Evolutionary conservation across 2,113 vertebrate species (phyloP).

Genomic region (Toxotes chatareus): DNA sequence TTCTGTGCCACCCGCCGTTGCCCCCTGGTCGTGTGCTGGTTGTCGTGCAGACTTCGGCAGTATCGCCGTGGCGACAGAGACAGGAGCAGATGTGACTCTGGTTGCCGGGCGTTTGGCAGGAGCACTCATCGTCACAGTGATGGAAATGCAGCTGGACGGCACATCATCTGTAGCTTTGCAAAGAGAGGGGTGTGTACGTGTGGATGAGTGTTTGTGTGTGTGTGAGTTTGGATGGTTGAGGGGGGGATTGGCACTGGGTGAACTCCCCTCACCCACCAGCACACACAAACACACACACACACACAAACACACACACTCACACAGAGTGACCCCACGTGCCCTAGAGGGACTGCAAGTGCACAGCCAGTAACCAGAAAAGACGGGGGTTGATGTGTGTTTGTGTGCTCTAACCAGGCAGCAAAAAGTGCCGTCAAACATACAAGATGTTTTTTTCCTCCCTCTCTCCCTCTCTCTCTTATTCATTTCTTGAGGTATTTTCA

Average conservation of each 20-base stretch:
- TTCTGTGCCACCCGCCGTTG: conserved; percentile 71
- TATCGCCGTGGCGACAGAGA: conserved; percentile 80
- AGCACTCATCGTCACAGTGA: conserved; percentile 83
- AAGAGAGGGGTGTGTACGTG: conserved; percentile 40
- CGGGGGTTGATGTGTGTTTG: conserved; percentile 49
- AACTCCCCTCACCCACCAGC: conserved; percentile 75
- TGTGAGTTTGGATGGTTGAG: conserved; percentile 24
- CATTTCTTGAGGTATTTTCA: conserved; percentile 80
- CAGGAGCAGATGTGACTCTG: conserved; percentile 85
- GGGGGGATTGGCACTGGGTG: conserved; percentile 71
- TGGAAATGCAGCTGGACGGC: conserved; percentile 80
- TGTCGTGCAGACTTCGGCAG: conserved; percentile 80
- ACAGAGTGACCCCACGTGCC: conserved; percentile 66
- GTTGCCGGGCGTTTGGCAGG: conserved; percentile 85
- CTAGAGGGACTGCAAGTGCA: conserved; percentile 82
- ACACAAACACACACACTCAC: conserved; percentile 39
- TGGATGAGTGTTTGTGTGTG: conserved; percentile 33
- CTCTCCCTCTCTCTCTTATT: conserved; percentile 33
- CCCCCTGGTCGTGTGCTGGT: conserved; percentile 79
- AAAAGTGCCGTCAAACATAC: conserved; percentile 81
- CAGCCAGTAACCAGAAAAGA: conserved; percentile 81
- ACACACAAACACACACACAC: conserved; percentile 32
- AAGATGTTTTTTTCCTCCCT: conserved; percentile 69
- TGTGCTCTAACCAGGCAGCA: conserved; percentile 73
- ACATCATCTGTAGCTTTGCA: conserved; percentile 81